Evolutionary conservation across 1,140 invertebrate genomes (phyloP).

Genomic region (Portunus trituberculatus): DNA sequence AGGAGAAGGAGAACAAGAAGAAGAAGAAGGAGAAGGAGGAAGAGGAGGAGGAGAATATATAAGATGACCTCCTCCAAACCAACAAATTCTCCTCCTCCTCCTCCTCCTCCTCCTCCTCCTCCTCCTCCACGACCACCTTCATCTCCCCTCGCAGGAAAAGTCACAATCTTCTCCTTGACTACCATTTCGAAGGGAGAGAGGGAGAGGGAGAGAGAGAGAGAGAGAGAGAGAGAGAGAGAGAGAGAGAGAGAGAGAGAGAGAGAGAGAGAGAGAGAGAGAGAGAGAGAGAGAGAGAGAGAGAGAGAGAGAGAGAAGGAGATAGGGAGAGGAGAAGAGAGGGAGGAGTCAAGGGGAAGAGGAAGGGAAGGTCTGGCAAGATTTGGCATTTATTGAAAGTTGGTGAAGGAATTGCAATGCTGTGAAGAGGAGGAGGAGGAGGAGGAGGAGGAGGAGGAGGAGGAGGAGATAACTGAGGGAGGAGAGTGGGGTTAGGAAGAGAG

Average conservation of each 20-base stretch:
- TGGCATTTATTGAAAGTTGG: conserved; percentile 5
- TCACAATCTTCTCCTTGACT: background rate
- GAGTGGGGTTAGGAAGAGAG: background rate
- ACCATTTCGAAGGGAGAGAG: background rate
- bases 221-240: background rate
- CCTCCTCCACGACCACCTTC: too few relatives aligned
- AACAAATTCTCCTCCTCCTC: background rate
- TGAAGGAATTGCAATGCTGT: background rate
- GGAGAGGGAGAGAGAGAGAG: background rate
- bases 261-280: background rate
- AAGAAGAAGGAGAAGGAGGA: background rate
- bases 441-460: background rate
- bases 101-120: background rate
- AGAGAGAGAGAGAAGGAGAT: background rate
- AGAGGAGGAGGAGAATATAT: background rate
- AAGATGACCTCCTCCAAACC: background rate
- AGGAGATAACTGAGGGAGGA: background rate
- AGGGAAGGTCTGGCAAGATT: background rate
- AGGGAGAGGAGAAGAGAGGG: background rate
- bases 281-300: background rate
- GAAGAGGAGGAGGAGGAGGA: background rate
- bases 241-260: background rate
- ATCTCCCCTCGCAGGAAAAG: background rate
- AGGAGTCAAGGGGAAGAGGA: background rate
- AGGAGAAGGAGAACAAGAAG: background rate